phyloP scores from a whole-genome alignment of 2,888 invertebrate species.

The Odontomyia ornata region DNA sequence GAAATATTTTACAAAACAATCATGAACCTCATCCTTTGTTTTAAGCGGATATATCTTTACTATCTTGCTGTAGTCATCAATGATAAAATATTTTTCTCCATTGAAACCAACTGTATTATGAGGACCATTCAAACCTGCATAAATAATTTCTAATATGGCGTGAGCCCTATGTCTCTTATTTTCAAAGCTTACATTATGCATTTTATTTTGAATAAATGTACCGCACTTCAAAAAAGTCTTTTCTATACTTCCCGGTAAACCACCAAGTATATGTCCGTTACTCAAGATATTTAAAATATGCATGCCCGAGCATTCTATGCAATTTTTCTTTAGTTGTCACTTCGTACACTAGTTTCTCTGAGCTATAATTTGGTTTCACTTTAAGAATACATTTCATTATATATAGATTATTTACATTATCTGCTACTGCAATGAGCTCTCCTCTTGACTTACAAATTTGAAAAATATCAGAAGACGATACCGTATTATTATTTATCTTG shows the following conservation, averaged over 20 bases:
- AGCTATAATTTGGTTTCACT: background rate
- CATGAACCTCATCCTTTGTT: too few relatives aligned
- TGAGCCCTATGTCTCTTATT: conserved; percentile 47
- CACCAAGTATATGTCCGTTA: too few relatives aligned
- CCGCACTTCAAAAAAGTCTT: conserved; percentile 45
- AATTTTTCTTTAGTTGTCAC: conserved; percentile 49
- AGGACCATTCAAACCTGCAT: too few relatives aligned
- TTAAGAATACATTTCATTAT: conserved; percentile 1
- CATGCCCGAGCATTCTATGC: conserved; percentile 47
- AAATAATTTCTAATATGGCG: conserved; percentile 31
- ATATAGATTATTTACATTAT: conserved; percentile 14
- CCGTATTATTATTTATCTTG: conserved; percentile 40
- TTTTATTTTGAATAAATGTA: conserved; percentile 49
- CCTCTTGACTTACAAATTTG: conserved; percentile 31
- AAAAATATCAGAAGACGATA: conserved; percentile 25
- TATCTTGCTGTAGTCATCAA: conserved; percentile 51
- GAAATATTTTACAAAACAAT: too few relatives aligned
- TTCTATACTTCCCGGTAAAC: conserved; percentile 43
- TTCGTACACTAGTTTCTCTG: background rate
- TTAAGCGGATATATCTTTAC: too few relatives aligned
- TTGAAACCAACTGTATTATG: conserved; percentile 39
- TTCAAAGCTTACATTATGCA: conserved; percentile 48
- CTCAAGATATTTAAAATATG: conserved; percentile 49
- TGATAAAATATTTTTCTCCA: conserved; percentile 52
- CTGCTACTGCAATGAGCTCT: too few relatives aligned